These are phyloP conservation scores for Peromyscus aztecus DNA, from an alignment of 2,797 vertebrate genomes.

Conservation along the genomic window DNA sequence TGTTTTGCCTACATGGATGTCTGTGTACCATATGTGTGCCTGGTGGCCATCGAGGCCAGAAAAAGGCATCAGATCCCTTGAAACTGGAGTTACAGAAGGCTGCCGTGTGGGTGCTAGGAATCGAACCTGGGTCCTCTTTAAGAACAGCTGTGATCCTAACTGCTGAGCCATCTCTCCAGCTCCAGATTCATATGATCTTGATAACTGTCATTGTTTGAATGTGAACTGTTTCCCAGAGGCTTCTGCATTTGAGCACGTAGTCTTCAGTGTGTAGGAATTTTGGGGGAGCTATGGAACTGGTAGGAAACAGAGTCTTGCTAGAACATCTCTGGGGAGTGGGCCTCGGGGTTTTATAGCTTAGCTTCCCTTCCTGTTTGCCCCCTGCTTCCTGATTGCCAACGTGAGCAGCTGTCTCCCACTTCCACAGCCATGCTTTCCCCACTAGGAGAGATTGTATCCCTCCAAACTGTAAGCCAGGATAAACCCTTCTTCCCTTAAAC, in stretches of 20 bases:
- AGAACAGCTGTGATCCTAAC: not conserved
- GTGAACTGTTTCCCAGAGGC: not conserved
- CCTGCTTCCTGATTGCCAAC: not conserved
- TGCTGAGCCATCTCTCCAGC: not conserved
- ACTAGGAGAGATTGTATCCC: not conserved
- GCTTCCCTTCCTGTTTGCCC: not conserved
- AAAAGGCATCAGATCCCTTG: not conserved
- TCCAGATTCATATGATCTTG: not conserved
- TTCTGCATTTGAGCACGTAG: not conserved
- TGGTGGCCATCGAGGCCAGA: not conserved
- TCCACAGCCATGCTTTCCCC: too few relatives aligned
- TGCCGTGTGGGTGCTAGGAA: not conserved
- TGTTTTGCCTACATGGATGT: not conserved
- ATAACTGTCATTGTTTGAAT: not conserved
- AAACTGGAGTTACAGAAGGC: not conserved
- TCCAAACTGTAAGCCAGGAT: not conserved
- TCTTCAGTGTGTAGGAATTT: not conserved
- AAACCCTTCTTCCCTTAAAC: not conserved
- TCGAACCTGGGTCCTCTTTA: not conserved
- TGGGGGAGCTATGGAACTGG: too few relatives aligned
- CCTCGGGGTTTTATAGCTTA: not conserved
- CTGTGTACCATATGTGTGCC: not conserved
- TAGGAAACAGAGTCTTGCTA: not conserved
- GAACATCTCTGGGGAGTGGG: not conserved
- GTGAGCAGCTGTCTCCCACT: not conserved